phyloP scores from a whole-genome alignment of 2,797 vertebrate genomes.

The Sebastolobus altivelis region DNA sequence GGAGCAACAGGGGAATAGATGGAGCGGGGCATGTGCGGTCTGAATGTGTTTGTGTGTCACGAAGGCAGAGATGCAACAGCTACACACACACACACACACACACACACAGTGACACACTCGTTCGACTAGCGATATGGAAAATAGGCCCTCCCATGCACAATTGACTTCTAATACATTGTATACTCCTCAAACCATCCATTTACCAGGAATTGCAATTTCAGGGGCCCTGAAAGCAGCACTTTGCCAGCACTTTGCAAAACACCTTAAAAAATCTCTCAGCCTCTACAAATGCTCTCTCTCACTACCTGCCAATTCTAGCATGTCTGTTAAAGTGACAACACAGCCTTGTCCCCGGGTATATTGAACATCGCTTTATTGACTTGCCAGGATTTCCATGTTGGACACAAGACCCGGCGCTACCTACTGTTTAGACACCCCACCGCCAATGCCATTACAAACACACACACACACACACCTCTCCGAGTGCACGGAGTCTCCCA shows the following conservation, averaged over 20 bases:
- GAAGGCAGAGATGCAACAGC: constrained; percentile 41
- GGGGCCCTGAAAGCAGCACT: constrained; percentile 76
- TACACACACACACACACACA: constrained; percentile 25
- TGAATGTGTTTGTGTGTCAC: constrained; percentile 21
- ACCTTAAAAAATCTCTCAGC: constrained; percentile 53
- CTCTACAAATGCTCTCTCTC: constrained; percentile 54
- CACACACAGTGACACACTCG: constrained; percentile 59
- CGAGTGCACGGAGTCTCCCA: constrained; percentile 30
- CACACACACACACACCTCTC: constrained; percentile 14
- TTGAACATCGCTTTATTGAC: constrained; percentile 66
- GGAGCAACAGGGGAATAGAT: constrained; percentile 72
- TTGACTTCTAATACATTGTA: constrained; percentile 83
- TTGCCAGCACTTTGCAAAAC: constrained; percentile 74
- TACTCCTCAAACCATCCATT: constrained; percentile 80
- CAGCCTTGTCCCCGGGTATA: constrained; percentile 36
- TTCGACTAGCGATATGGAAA: constrained; percentile 76
- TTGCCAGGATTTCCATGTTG: constrained; percentile 59
- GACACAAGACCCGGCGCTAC: constrained; percentile 46
- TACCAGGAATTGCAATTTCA: constrained; percentile 78
- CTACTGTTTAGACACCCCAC: constrained; percentile 40
- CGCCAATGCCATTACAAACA: constrained; percentile 22
- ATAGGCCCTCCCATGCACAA: constrained; percentile 81
- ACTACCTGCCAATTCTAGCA: constrained; percentile 63
- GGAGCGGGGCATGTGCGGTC: constrained; percentile 38
- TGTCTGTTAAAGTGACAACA: constrained; percentile 66